These are phyloP conservation scores for Argopecten irradians DNA, from an alignment of 1,140 invertebrate species.

Conservation along the genomic window DNA sequence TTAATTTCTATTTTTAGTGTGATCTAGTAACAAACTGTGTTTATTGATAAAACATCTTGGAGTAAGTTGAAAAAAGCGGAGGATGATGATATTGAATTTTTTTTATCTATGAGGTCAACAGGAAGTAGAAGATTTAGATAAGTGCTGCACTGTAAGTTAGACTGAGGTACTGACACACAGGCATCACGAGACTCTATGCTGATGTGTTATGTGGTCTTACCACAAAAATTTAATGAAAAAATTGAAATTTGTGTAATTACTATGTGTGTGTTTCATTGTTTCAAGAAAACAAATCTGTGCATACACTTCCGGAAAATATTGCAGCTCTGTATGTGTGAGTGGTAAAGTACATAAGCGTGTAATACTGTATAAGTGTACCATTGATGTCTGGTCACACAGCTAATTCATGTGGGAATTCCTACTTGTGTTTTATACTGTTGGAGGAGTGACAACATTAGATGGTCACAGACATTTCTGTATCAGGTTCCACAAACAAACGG, in stretches of 20 bases:
- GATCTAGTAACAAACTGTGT: constrained; percentile 17
- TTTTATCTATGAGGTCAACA: constrained; percentile 11
- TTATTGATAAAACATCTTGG: constrained; percentile 18
- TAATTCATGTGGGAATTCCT: not conserved
- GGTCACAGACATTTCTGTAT: not conserved
- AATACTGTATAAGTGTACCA: not conserved
- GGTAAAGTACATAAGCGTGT: not conserved
- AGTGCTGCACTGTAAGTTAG: not conserved
- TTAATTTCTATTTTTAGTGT: not conserved
- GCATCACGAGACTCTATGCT: no score
- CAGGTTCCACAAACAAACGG: not conserved
- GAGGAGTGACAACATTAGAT: not conserved
- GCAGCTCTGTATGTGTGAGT: not conserved
- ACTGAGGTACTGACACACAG: no score
- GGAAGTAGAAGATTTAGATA: not conserved
- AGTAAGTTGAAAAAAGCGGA: not conserved
- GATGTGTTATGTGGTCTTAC: no score
- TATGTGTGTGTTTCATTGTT: no score
- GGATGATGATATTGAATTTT: not conserved
- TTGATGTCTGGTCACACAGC: not conserved
- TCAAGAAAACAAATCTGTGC: no score
- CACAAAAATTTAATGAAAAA: no score
- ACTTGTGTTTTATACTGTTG: not conserved
- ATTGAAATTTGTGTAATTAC: no score
- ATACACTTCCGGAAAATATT: no score